phyloP scores from a whole-genome alignment of 1,140 invertebrate genomes.

The Drosophila aff. region DNA sequence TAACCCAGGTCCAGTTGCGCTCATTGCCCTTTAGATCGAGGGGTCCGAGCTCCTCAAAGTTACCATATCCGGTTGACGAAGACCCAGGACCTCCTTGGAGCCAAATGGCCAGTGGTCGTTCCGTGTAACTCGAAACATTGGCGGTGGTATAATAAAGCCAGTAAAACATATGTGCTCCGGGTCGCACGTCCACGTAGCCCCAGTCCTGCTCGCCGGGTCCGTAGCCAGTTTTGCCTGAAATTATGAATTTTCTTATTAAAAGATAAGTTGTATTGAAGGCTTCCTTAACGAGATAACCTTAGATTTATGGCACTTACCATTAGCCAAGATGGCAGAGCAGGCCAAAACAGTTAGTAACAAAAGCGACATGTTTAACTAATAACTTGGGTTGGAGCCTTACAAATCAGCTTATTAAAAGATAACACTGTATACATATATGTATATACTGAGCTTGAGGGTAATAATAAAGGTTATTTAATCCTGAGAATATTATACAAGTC shows the following conservation, averaged over 20 bases:
- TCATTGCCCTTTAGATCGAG: conserved; percentile 88
- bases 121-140: conserved; percentile 86
- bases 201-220: conserved; percentile 88
- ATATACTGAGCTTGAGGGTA: too few relatives aligned
- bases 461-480: too few relatives aligned
- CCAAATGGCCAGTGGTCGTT: conserved; percentile 91
- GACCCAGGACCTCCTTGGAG: conserved; percentile 91
- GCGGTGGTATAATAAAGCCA: conserved; percentile 92
- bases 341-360: conserved; percentile 30
- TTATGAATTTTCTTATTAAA: neutral
- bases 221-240: conserved; percentile 84
- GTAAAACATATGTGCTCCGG: conserved; percentile 92
- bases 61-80: conserved; percentile 91
- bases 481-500: too few relatives aligned
- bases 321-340: conserved; percentile 20
- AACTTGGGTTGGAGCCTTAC: too few relatives aligned
- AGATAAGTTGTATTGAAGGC: neutral
- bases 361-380: conserved; percentile 37
- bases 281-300: neutral
- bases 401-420: too few relatives aligned
- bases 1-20: conserved; percentile 92
- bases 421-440: too few relatives aligned
- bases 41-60: conserved; percentile 92
- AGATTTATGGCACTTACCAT: conserved; percentile 33
- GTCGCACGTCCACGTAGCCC: conserved; percentile 89